These are phyloP conservation scores for Xestobium rufovillosum DNA, from an alignment of 2,888 invertebrate genomes.

Conservation along the genomic window DNA sequence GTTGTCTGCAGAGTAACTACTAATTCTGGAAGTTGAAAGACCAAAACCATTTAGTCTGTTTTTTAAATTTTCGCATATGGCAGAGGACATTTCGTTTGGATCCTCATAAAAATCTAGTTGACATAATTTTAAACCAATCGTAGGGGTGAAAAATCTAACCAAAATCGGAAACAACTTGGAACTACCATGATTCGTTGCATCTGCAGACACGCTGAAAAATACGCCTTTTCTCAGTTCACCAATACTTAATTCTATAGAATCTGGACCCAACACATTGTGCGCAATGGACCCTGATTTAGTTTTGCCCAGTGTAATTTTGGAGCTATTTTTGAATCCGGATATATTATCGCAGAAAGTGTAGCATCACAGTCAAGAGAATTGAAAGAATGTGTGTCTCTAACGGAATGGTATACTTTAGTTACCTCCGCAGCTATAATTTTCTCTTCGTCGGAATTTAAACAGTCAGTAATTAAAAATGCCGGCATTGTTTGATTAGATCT, in stretches of 20 bases:
- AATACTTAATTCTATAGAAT: too few species aligned
- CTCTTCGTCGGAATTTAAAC: constrained; percentile 2
- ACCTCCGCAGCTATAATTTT: constrained; percentile 3
- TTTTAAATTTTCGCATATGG: constrained; percentile 1
- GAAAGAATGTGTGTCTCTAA: constrained; percentile 1
- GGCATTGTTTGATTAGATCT: too few species aligned
- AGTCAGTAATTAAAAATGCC: constrained; percentile 2
- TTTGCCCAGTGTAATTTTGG: constrained; percentile 1
- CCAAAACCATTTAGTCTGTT: constrained; percentile 3
- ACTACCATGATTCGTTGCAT: constrained; percentile 3
- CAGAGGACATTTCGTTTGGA: constrained; percentile 1
- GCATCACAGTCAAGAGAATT: constrained; percentile 1
- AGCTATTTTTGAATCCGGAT: constrained; percentile 1
- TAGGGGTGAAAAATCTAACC: constrained; percentile 1
- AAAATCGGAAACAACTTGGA: constrained; percentile 1
- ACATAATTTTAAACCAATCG: constrained; percentile 1
- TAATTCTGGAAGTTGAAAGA: constrained; percentile 1
- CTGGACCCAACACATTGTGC: too few species aligned
- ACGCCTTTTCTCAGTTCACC: too few species aligned
- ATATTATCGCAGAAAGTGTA: constrained; percentile 3
- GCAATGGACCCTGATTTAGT: neutral
- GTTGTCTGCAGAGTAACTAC: constrained; percentile 3
- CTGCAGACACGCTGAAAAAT: too few species aligned
- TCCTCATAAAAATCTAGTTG: neutral
- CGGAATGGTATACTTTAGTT: constrained; percentile 1